Evolutionary conservation across 2,113 vertebrate species (phyloP).

Genomic region (Prionailurus viverrinus): DNA sequence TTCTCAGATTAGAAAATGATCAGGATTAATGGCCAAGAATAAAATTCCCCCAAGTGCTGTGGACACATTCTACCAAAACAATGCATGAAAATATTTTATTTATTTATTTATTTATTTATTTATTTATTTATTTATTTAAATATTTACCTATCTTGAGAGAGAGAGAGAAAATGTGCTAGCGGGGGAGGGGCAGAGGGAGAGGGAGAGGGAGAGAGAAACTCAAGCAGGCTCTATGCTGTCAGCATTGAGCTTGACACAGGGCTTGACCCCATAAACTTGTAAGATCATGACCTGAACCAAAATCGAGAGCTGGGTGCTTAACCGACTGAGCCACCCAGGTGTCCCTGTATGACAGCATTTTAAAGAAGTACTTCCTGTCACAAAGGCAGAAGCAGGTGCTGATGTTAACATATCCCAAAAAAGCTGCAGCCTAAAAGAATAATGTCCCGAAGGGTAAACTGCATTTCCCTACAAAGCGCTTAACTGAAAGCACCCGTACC

Average conservation of each 20-base stretch:
- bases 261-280: too few relatives aligned
- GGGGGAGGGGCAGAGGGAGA: too few relatives aligned
- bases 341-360: background rate
- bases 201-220: too few relatives aligned
- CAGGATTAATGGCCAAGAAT: constrained; percentile 54
- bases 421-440: constrained; percentile 7
- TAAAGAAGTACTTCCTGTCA: constrained; percentile 38
- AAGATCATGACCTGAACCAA: too few relatives aligned
- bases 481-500: background rate
- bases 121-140: background rate
- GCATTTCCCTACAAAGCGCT: background rate
- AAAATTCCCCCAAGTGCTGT: constrained; percentile 31
- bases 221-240: too few relatives aligned
- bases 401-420: constrained; percentile 6
- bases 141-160: too few relatives aligned
- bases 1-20: constrained; percentile 54
- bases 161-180: too few relatives aligned
- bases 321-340: too few relatives aligned
- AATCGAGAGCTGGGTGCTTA: too few relatives aligned
- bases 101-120: background rate
- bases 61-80: constrained; percentile 14
- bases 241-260: too few relatives aligned
- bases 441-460: background rate
- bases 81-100: background rate
- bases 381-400: background rate